These are phyloP conservation scores for Heliconius ismenius DNA, from an alignment of 2,888 invertebrate species.

Conservation along the genomic window DNA sequence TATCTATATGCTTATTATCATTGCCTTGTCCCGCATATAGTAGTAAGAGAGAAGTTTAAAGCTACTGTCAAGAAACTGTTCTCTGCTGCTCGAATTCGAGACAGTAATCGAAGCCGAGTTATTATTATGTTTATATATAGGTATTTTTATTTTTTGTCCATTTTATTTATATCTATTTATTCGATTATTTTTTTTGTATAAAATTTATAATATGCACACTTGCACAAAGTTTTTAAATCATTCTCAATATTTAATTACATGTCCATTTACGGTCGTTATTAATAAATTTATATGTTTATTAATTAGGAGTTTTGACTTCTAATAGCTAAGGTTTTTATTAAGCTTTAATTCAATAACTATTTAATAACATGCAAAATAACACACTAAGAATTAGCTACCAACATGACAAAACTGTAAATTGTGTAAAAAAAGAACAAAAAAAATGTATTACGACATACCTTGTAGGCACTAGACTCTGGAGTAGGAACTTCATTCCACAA, in stretches of 20 bases:
- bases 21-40: not conserved
- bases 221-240: too few species aligned
- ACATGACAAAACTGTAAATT: not conserved
- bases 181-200: too few species aligned
- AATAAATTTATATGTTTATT: too few species aligned
- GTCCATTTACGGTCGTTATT: too few species aligned
- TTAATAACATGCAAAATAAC: not conserved
- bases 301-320: too few species aligned
- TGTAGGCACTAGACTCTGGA: not conserved
- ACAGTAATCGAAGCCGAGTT: not conserved
- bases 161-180: too few species aligned
- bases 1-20: not conserved
- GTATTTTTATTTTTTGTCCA: too few species aligned
- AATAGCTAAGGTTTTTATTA: not conserved
- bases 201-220: too few species aligned
- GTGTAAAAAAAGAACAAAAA: not conserved
- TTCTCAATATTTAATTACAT: too few species aligned
- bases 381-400: not conserved
- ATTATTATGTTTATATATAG: too few species aligned
- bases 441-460: constrained; percentile 15
- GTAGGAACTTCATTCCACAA: constrained; percentile 21
- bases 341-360: not conserved
- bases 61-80: not conserved
- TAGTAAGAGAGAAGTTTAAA: not conserved
- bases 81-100: not conserved